Percentiles rank a stretch among this genome's conserved stretches.
These are phyloP conservation scores for Pogonus chalceus DNA, from an alignment of 1,140 invertebrate genomes.

Conservation along the genomic window DNA sequence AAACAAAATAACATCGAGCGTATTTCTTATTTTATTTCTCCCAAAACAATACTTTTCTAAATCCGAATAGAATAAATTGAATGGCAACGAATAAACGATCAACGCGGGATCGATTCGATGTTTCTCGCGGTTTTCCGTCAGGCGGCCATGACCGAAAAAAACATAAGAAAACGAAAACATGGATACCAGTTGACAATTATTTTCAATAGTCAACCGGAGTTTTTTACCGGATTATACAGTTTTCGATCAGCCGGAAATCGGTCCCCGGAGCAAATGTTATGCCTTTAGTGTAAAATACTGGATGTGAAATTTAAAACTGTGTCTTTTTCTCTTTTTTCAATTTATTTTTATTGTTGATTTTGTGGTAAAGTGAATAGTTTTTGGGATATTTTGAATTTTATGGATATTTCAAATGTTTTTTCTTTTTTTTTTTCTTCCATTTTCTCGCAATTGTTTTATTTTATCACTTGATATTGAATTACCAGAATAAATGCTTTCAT, in stretches of 20 bases:
- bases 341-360: neutral
- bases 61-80: constrained; percentile 3
- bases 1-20: neutral
- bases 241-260: neutral
- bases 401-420: neutral
- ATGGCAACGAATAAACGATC: neutral
- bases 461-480: too few species aligned
- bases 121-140: too few species aligned
- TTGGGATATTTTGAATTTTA: neutral
- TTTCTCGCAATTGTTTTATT: too few species aligned
- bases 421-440: too few species aligned
- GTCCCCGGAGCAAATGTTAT: neutral
- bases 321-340: neutral
- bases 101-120: neutral
- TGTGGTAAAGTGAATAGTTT: neutral
- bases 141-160: neutral
- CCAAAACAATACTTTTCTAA: constrained; percentile 4
- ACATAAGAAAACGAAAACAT: neutral
- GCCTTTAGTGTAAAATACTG: neutral
- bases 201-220: neutral
- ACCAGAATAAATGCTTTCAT: too few species aligned
- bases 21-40: constrained; percentile 7
- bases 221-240: neutral
- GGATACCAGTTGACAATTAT: neutral
- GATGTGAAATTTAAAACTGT: neutral